Base-by-base conservation (phyloP, 1,140 invertebrate genomes). In the Microplitis mediator region DNA sequence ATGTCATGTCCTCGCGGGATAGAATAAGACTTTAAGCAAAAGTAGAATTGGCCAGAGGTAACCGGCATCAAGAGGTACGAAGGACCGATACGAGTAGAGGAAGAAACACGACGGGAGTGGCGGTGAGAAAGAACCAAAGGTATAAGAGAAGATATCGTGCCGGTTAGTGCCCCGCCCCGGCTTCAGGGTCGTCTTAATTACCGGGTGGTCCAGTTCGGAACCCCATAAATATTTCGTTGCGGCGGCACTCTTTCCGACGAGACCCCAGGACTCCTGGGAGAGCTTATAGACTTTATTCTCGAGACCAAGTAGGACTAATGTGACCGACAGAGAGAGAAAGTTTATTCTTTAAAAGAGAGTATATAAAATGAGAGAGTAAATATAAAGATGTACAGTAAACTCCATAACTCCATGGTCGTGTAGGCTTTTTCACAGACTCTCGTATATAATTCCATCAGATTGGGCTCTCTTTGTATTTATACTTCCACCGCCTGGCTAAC, bases 161-260 rank as follows among this genome's bases (percentile, higher is more conserved):
- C 78, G 78, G 79, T 81, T 81, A 69, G 77, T 80, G 79, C 82
- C 78, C 82, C 82, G 82, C 82, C 82, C 80, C 78, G 70, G 76
- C 79, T 82, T 84, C 82, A 82, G 76, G 81, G 80, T 81, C 81
- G 81, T 84, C 80, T 82, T 82, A 84, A 84, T 84, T 82, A 84
- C 80, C 82, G 82, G 82, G 82, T 84, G 82, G 82, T 84, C 82
- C 81, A 83, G 78, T 82, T 82, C 80, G 79, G 75, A 82, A 84
- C 77, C 80, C 81, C 80, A 84, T 82, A 84, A 84, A 84, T 84
- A 84, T 84, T 82, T 76, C 63, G 69, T 78, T 76, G 77, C 77
- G 79, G 80, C 82, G 80, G 80, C 65, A 35, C 65, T 67, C 65
- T 67, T 67, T 67, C 51, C 65, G 13, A 13, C 23, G 65, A 65